Conservation (phyloP, 2,113 vertebrate species). For the Elaphurus davidianus region DNA sequence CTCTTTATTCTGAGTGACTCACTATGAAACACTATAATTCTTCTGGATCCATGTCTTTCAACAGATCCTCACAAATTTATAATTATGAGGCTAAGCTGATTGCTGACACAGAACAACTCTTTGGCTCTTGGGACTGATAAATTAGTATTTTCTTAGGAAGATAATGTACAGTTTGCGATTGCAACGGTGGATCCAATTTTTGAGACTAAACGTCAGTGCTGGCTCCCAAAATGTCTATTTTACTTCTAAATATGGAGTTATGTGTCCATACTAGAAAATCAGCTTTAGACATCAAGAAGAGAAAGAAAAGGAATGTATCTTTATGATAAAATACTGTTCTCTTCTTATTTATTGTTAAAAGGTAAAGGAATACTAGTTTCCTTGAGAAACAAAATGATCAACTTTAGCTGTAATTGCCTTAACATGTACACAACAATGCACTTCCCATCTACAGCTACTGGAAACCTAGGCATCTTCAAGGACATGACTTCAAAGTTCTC, state of each 20-base stretch:
- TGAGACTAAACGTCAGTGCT: conserved; percentile 37
- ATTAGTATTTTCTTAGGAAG: conserved; percentile 74
- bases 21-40: conserved; percentile 69
- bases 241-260: conserved; percentile 58
- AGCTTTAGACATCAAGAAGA: background rate
- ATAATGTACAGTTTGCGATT: conserved; percentile 68
- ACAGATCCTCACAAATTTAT: conserved; percentile 70
- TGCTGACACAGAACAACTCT: conserved; percentile 65
- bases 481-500: background rate
- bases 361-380: background rate
- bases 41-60: conserved; percentile 59
- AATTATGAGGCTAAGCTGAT: conserved; percentile 68
- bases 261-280: background rate
- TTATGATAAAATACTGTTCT: background rate
- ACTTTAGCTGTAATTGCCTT: background rate
- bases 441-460: background rate
- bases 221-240: conserved; percentile 53
- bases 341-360: background rate
- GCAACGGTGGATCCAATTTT: conserved; percentile 45
- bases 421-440: background rate
- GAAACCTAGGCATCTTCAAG: background rate
- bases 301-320: background rate
- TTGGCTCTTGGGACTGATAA: conserved; percentile 66
- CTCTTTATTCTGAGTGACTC: conserved; percentile 54
- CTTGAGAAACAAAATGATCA: background rate